Conservation (phyloP, 2,888 invertebrate genomes). For the Diloba caeruleocephala region DNA sequence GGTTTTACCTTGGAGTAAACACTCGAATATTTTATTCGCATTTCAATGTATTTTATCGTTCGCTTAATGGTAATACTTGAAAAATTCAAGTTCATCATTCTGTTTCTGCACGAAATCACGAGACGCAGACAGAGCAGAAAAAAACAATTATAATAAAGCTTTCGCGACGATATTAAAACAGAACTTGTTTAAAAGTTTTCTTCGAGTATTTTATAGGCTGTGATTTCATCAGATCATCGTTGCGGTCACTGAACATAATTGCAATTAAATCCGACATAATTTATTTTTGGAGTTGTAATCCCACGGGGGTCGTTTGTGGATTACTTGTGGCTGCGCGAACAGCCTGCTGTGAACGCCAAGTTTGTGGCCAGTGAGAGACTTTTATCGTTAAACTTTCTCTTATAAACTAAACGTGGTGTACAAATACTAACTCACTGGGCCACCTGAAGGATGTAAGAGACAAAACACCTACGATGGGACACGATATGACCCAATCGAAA, state of each 20-base stretch:
- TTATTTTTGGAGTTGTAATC: constrained; percentile 63
- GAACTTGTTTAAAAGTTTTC: constrained; percentile 51
- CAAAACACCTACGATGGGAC: no score
- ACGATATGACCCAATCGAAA: no score
- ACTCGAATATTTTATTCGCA: constrained; percentile 17
- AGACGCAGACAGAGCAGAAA: constrained; percentile 36
- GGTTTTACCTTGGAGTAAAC: no score
- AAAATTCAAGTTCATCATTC: constrained; percentile 21
- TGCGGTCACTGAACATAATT: constrained; percentile 66
- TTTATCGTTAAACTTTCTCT: constrained; percentile 55
- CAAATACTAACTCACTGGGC: constrained; percentile 10
- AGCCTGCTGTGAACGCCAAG: constrained; percentile 43
- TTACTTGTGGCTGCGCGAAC: constrained; percentile 51
- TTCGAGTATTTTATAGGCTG: constrained; percentile 37
- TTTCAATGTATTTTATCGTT: constrained; percentile 27
- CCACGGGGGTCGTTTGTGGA: constrained; percentile 50
- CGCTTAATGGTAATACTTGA: constrained; percentile 18
- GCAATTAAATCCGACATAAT: constrained; percentile 67
- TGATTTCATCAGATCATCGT: constrained; percentile 59
- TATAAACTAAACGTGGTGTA: constrained; percentile 35
- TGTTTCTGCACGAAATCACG: constrained; percentile 44
- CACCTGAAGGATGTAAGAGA: constrained; percentile 11
- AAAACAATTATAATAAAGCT: constrained; percentile 58
- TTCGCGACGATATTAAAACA: constrained; percentile 38
- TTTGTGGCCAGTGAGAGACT: constrained; percentile 49